Evolutionary conservation across 2,113 vertebrate species (phyloP).

Genomic region (Lampris incognitus): DNA sequence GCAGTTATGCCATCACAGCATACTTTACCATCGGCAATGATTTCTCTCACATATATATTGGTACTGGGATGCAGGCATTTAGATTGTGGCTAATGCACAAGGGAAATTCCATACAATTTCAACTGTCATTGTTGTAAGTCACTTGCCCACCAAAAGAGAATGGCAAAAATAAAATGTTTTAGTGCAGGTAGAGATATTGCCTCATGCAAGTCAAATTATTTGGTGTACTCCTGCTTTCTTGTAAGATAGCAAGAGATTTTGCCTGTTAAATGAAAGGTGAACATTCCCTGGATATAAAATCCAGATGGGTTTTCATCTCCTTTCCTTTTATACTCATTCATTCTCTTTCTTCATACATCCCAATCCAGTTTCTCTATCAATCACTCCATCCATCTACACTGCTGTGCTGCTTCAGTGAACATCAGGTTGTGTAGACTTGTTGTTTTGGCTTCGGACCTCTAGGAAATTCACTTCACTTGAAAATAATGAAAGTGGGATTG

Average conservation of each 20-base stretch:
- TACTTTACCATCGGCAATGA: slow-evolving; percentile 55
- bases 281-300: slow-evolving; percentile 54
- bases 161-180: slow-evolving; percentile 58
- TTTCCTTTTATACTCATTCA: slow-evolving; percentile 7
- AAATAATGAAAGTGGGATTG: slow-evolving; percentile 60
- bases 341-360: background rate
- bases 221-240: slow-evolving; percentile 62
- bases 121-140: slow-evolving; percentile 74
- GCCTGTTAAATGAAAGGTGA: slow-evolving; percentile 75
- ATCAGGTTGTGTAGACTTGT: slow-evolving; percentile 47
- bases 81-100: slow-evolving; percentile 74
- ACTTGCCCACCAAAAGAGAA: slow-evolving; percentile 64
- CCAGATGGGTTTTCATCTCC: slow-evolving; percentile 35
- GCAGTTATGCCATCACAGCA: slow-evolving; percentile 58
- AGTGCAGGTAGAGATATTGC: slow-evolving; percentile 58
- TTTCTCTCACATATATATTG: slow-evolving; percentile 51
- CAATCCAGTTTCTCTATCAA: background rate
- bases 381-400: slow-evolving; percentile 62
- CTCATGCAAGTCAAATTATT: slow-evolving; percentile 72
- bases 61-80: slow-evolving; percentile 11
- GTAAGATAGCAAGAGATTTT: slow-evolving; percentile 61
- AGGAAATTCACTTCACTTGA: slow-evolving; percentile 67
- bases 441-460: slow-evolving; percentile 52
- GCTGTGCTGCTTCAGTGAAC: slow-evolving; percentile 63
- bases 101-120: slow-evolving; percentile 77